A percentile compares a stretch with the other conserved stretches of the same genome.
These are phyloP conservation scores for Drosophila suzukii DNA, from an alignment of 1,140 invertebrate species.

Conservation along the genomic window DNA sequence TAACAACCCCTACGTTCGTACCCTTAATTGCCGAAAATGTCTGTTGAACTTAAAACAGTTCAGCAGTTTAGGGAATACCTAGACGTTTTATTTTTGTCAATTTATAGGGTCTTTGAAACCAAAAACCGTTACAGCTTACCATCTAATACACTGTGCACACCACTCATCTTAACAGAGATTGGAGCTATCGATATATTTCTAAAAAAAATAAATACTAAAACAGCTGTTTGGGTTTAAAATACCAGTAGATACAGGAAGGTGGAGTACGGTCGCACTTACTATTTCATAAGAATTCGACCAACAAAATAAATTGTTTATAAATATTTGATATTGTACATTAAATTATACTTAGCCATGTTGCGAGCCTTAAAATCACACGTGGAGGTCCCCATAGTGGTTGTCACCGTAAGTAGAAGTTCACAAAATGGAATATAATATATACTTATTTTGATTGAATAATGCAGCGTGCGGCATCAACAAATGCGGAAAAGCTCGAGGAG, in stretches of 20 bases:
- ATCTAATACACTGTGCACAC: too few relatives aligned
- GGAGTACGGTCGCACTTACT: constrained; percentile 6
- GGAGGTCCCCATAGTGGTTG: constrained; percentile 22
- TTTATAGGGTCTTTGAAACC: too few relatives aligned
- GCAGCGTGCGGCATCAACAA: constrained; percentile 63
- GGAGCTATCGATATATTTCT: neutral
- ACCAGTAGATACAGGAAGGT: neutral
- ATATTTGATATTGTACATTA: constrained; percentile 3
- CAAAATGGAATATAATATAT: neutral
- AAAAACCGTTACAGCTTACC: too few relatives aligned
- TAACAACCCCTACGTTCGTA: too few relatives aligned
- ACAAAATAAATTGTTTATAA: constrained; percentile 24
- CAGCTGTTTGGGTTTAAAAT: neutral
- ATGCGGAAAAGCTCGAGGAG: constrained; percentile 84
- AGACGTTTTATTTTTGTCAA: too few relatives aligned
- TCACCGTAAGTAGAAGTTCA: constrained; percentile 5
- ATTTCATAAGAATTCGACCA: constrained; percentile 47
- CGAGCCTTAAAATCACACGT: constrained; percentile 18
- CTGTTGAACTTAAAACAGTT: too few relatives aligned
- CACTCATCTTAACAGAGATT: neutral
- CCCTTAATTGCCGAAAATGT: too few relatives aligned
- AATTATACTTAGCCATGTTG: constrained; percentile 13
- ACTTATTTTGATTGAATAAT: constrained; percentile 10
- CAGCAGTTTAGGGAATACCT: too few relatives aligned
- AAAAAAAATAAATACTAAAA: neutral